Evolutionary conservation across 2,888 invertebrate species (phyloP).

Genomic region (Gymnosoma rotundatum): DNA sequence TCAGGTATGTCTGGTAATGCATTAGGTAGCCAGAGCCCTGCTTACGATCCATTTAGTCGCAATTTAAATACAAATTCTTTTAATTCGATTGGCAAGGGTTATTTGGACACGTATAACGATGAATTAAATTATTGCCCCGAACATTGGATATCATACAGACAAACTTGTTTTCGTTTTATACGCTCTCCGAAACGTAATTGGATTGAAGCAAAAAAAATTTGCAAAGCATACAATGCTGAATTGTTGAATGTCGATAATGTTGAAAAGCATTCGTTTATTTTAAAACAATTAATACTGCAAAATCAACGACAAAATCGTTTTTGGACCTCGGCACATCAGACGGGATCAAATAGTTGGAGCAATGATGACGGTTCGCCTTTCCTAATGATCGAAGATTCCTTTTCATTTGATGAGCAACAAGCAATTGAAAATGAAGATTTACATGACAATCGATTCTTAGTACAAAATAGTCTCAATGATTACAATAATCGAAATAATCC

Average conservation of each 20-base stretch:
- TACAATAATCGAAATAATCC: constrained; percentile 74
- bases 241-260: constrained; percentile 90
- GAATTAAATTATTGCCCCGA: constrained; percentile 87
- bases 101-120: constrained; percentile 77
- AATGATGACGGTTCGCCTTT: constrained; percentile 94
- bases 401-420: constrained; percentile 86
- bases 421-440: constrained; percentile 81
- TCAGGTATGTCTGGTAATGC: constrained; percentile 59
- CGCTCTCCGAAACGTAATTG: constrained; percentile 91
- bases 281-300: constrained; percentile 89
- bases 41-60: constrained; percentile 78
- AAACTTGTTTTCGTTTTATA: constrained; percentile 94
- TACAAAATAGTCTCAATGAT: constrained; percentile 74
- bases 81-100: constrained; percentile 69
- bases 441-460: constrained; percentile 80
- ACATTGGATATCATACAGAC: constrained; percentile 91
- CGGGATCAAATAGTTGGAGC: constrained; percentile 89
- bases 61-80: constrained; percentile 63
- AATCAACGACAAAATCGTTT: constrained; percentile 94
- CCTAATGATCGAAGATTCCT: constrained; percentile 90
- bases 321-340: constrained; percentile 92
- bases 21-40: constrained; percentile 61
- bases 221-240: constrained; percentile 92
- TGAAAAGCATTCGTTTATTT: constrained; percentile 94
- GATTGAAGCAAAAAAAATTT: constrained; percentile 91